Percentiles rank a stretch among this genome's conserved stretches.
Evolutionary conservation across 2,888 invertebrate species (phyloP).

Genomic region (Gibbula magus): DNA sequence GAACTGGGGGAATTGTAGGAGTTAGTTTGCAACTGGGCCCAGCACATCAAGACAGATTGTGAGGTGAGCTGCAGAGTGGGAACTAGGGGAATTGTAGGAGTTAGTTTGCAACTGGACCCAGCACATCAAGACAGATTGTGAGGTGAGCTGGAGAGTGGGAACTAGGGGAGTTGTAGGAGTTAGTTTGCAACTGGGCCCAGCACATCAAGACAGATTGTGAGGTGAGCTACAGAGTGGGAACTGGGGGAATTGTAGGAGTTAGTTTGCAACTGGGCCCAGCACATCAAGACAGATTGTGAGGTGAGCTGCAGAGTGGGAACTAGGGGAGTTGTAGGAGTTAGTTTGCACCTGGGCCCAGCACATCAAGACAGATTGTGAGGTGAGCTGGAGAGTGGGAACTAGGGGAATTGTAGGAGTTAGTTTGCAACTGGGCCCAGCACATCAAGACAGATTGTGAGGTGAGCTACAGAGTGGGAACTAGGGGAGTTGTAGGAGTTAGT

Average conservation of each 20-base stretch:
- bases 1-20: not conserved
- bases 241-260: not conserved
- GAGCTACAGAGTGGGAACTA: conserved; percentile 29
- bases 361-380: conserved; percentile 85
- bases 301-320: conserved; percentile 68
- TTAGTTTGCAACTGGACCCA: conserved; percentile 79
- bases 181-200: conserved; percentile 79
- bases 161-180: not conserved
- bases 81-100: not conserved
- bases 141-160: conserved; percentile 73
- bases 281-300: conserved; percentile 86
- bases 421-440: conserved; percentile 82
- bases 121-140: conserved; percentile 87
- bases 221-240: conserved; percentile 69
- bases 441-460: conserved; percentile 85
- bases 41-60: conserved; percentile 87
- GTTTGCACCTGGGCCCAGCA: conserved; percentile 82
- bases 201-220: conserved; percentile 87
- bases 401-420: not conserved
- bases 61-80: conserved; percentile 74
- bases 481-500: not conserved
- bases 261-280: conserved; percentile 81
- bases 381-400: conserved; percentile 56
- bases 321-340: not conserved
- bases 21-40: conserved; percentile 78